Conservation (phyloP, 2,888 invertebrate species). For the Apodemia mormo region DNA sequence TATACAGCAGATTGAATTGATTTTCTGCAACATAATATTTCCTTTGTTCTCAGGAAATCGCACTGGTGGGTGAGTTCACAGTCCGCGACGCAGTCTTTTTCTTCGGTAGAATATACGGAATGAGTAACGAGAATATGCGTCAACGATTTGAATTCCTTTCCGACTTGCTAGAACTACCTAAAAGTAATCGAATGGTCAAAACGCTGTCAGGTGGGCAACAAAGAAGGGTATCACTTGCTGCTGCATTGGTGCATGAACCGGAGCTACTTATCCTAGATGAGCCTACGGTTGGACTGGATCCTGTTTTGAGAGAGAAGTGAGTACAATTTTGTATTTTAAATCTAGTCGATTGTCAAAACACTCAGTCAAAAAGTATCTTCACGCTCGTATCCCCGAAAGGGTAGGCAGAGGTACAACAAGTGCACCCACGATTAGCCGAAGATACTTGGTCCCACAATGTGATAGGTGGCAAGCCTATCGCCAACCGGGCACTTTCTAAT, state of each 20-base stretch:
- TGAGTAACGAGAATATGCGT: conserved; percentile 84
- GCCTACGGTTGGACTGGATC: conserved; percentile 97
- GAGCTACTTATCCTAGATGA: conserved; percentile 95
- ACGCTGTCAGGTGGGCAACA: conserved; percentile 94
- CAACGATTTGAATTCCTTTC: conserved; percentile 86
- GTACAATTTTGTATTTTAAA: conserved; percentile 34
- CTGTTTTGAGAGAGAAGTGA: conserved; percentile 90
- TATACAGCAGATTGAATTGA: no score
- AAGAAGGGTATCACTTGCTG: conserved; percentile 93
- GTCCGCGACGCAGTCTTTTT: conserved; percentile 92
- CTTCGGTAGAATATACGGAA: conserved; percentile 92
- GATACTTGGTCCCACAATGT: no score
- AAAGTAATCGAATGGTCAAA: conserved; percentile 83
- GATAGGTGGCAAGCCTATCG: no score
- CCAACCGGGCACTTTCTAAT: no score
- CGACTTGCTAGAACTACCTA: conserved; percentile 89
- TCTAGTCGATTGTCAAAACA: no score
- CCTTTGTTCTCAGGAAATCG: conserved; percentile 84
- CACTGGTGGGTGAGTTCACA: conserved; percentile 89
- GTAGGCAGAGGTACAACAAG: no score
- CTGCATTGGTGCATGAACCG: conserved; percentile 93
- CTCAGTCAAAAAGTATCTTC: no score
- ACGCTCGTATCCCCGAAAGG: no score
- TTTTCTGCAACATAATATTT: not conserved
- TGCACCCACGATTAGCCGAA: no score